Base-by-base conservation (phyloP, 2,888 invertebrate species). In the Gandaritis pyraliata region DNA sequence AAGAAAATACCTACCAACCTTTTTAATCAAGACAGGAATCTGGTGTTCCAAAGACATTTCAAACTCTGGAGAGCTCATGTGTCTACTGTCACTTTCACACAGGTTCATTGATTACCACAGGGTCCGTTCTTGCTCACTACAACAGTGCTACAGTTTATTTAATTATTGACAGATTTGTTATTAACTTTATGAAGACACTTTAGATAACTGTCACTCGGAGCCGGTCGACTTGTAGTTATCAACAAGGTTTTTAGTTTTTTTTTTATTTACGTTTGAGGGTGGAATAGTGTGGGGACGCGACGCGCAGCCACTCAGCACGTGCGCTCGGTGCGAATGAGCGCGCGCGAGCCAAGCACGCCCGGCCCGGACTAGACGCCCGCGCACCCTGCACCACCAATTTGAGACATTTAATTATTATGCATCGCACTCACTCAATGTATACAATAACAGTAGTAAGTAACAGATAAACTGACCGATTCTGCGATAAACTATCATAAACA, bases 41-140 rank as follows among this genome's bases (percentile, higher is more conserved):
- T 87, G 87, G 66, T 83, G 88, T 69, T 90, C 90, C 81, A 90
- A 75, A 64, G 91, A 88, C 88, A 91, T 87, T 73, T 88, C 86
- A 67, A 87, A 72, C 73, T 85, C 83, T 12, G 86, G 83, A 68
- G 90, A 87, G 80, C 84, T 87, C 85, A 86, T 89, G 69, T 73
- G 75, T 73, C 48, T 64, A 53, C 61, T 60, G 55, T 70, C 63
- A 61, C 65, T 63, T 41, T 50, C 78, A 79, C 77, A 79, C 72
- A 74, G 74, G 76, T 83, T 79, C 81, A 81, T 82, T 72, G 72
- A 80, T 76, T 81, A 80, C 78, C 72, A 76, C 75, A 65, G 69
- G 66, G 66, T 71, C 70, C 58, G 66, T 67, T 68, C 72, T 71
- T 72, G 72, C 76, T 70, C 75, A 77, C 82, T 83, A 79, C 73